These are phyloP conservation scores for Drosophila prostipennis DNA, from an alignment of 2,888 invertebrate genomes.

Conservation along the genomic window DNA sequence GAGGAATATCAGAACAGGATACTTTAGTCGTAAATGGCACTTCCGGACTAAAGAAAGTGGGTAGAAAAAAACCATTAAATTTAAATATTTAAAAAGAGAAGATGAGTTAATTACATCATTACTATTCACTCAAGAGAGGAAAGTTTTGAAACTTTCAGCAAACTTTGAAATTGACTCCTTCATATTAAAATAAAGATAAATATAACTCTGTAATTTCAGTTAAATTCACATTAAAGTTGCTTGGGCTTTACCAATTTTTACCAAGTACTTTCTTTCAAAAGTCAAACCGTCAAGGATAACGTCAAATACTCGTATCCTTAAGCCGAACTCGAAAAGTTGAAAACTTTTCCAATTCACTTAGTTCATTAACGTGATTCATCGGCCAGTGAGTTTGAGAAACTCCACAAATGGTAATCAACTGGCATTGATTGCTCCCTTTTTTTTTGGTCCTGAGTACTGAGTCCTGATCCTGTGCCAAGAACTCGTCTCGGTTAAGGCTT, in stretches of 20 bases:
- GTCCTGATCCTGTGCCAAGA: background rate
- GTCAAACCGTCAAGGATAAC: slow-evolving; percentile 30
- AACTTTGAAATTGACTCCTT: background rate
- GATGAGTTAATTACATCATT: background rate
- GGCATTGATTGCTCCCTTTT: slow-evolving; percentile 38
- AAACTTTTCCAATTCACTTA: slow-evolving; percentile 44
- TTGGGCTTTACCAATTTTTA: background rate
- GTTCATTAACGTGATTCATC: slow-evolving; percentile 47
- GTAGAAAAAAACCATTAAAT: too few species aligned
- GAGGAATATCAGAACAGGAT: slow-evolving; percentile 1
- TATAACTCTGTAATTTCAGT: background rate
- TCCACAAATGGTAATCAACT: slow-evolving; percentile 39
- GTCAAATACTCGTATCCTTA: slow-evolving; percentile 15
- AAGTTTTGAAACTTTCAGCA: background rate
- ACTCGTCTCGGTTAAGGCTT: background rate
- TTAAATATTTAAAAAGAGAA: too few species aligned
- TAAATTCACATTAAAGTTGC: background rate
- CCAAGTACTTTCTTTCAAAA: background rate
- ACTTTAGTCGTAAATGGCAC: background rate
- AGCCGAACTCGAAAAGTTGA: slow-evolving; percentile 24
- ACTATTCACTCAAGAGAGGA: background rate
- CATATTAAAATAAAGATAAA: background rate
- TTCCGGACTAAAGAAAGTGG: too few species aligned
- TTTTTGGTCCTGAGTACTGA: background rate
- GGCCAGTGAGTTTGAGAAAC: slow-evolving; percentile 30